phyloP scores from a whole-genome alignment of 2,888 invertebrate species.

The Hirtodrosophila trivittata region DNA sequence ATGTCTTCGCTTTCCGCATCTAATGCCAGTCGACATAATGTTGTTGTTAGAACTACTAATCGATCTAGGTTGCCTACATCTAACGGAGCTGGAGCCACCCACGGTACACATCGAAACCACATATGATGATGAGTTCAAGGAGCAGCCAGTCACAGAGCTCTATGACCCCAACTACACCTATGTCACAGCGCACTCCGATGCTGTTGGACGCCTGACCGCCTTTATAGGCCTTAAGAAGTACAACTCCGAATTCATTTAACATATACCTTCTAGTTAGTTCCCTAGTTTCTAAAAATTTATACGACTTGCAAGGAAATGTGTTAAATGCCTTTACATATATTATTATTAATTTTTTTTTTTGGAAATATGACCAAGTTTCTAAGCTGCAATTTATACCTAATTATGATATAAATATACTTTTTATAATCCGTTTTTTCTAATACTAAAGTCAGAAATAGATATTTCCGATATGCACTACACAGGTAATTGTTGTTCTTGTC shows the following conservation, averaged over 20 bases:
- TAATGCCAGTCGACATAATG: constrained; percentile 86
- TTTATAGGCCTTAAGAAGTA: constrained; percentile 87
- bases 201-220: constrained; percentile 85
- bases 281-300: too few relatives aligned
- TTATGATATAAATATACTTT: too few relatives aligned
- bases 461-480: too few relatives aligned
- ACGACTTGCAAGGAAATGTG: too few relatives aligned
- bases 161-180: constrained; percentile 85
- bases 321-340: too few relatives aligned
- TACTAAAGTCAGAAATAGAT: too few relatives aligned
- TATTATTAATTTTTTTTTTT: too few relatives aligned
- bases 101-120: constrained; percentile 78
- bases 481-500: too few relatives aligned
- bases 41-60: constrained; percentile 85
- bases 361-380: too few relatives aligned
- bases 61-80: constrained; percentile 85
- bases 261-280: background rate
- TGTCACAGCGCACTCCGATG: constrained; percentile 85
- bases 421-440: too few relatives aligned
- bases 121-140: constrained; percentile 56
- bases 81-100: constrained; percentile 76
- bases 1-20: constrained; percentile 86
- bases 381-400: too few relatives aligned
- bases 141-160: constrained; percentile 84
- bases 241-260: constrained; percentile 84